Percentiles rank a stretch among this genome's conserved stretches.
Conservation (phyloP, 2,113 vertebrate genomes). For the Psilopogon haemacephalus region DNA sequence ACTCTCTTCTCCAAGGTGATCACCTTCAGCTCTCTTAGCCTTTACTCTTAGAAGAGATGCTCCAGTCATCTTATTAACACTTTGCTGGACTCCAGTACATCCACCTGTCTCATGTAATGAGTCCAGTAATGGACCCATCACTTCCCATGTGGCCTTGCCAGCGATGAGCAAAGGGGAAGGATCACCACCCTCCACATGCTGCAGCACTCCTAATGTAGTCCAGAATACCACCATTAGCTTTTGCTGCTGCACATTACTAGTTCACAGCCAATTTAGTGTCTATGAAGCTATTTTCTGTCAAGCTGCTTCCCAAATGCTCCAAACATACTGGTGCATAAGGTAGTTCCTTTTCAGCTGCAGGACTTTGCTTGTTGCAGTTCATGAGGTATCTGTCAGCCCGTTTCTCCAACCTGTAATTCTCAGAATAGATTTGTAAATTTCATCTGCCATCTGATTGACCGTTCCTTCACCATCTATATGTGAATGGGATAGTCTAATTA, state of each 20-base stretch:
- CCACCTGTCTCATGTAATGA: background rate
- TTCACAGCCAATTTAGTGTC: background rate
- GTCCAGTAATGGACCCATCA: background rate
- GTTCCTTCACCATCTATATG: background rate
- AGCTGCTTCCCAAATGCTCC: background rate
- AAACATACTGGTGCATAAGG: background rate
- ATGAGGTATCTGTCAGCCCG: background rate
- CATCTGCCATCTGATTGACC: background rate
- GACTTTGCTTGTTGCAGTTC: background rate
- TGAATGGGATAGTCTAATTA: background rate
- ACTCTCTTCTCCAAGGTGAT: background rate
- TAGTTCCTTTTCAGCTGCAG: background rate
- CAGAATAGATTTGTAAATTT: background rate
- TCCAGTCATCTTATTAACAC: background rate
- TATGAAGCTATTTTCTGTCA: background rate
- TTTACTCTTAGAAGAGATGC: background rate
- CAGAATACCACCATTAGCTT: background rate
- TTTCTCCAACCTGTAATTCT: background rate
- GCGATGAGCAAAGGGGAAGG: background rate
- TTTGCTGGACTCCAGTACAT: background rate
- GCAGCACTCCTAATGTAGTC: background rate
- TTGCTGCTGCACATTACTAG: background rate
- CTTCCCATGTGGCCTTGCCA: background rate
- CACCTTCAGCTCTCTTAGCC: background rate
- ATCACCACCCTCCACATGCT: background rate